These are phyloP conservation scores for Danio tinwini DNA, from an alignment of 2,797 vertebrate genomes.

Conservation along the genomic window DNA sequence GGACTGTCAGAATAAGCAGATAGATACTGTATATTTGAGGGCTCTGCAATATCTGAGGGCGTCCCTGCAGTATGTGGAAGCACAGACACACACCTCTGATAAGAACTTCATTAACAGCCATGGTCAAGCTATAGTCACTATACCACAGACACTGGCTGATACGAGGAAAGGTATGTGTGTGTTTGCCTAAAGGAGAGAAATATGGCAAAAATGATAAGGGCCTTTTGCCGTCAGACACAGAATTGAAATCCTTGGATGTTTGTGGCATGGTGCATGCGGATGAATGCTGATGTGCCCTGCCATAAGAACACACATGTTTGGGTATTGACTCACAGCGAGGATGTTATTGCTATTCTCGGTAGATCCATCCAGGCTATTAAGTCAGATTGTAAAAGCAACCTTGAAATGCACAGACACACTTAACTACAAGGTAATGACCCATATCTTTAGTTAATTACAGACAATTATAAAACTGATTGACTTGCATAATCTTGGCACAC, in stretches of 20 bases:
- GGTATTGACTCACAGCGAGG: background rate
- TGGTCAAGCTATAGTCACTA: constrained; percentile 41
- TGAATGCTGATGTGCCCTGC: constrained; percentile 47
- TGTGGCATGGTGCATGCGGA: background rate
- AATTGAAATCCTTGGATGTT: constrained; percentile 45
- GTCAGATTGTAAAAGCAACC: constrained; percentile 36
- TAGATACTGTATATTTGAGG: constrained; percentile 9
- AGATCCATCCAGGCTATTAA: constrained; percentile 33
- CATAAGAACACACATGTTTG: constrained; percentile 1
- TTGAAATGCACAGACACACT: constrained; percentile 37
- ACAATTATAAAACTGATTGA: constrained; percentile 41
- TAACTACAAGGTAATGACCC: constrained; percentile 27
- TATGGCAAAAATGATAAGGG: constrained; percentile 50
- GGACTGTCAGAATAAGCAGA: constrained; percentile 13
- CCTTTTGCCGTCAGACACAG: constrained; percentile 30
- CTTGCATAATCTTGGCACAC: constrained; percentile 14
- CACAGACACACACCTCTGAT: constrained; percentile 45
- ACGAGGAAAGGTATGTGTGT: constrained; percentile 21
- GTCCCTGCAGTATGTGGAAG: constrained; percentile 35
- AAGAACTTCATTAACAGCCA: constrained; percentile 60
- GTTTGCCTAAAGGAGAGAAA: constrained; percentile 12
- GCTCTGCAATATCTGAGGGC: constrained; percentile 1
- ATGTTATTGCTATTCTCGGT: constrained; percentile 45
- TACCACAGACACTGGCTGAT: constrained; percentile 9
- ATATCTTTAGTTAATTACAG: constrained; percentile 41